A percentile compares a stretch with the other conserved stretches of the same genome.
Evolutionary conservation across 2,797 vertebrate species (phyloP).

Genomic region (Pyrocephalus nanus): DNA sequence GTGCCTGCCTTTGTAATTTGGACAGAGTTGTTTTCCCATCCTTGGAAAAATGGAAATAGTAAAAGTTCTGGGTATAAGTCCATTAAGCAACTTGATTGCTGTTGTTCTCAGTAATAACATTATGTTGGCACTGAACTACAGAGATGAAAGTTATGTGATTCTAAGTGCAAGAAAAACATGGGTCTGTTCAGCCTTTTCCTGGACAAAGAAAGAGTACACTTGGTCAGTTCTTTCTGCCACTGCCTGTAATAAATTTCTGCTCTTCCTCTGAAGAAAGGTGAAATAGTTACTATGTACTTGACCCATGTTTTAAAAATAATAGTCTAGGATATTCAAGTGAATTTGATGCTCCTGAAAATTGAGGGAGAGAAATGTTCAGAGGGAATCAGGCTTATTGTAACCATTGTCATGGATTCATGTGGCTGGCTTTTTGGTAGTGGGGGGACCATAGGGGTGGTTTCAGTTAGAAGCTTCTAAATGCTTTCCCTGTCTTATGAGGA

Average conservation of each 20-base stretch:
- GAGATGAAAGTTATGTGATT: not conserved
- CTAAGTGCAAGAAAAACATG: not conserved
- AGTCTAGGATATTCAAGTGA: not conserved
- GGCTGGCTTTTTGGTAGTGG: too few species aligned
- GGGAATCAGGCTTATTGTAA: not conserved
- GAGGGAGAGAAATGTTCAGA: not conserved
- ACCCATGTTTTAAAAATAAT: not conserved
- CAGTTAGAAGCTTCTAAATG: too few species aligned
- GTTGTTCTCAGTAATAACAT: slow-evolving; percentile 26
- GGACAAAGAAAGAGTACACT: not conserved
- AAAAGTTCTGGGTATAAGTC: slow-evolving; percentile 26
- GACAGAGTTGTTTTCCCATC: not conserved
- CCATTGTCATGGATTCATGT: too few species aligned
- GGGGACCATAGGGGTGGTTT: too few species aligned
- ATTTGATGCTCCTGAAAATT: not conserved
- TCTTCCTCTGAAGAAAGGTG: not conserved
- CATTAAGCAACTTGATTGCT: not conserved
- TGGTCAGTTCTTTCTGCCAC: not conserved
- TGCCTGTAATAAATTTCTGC: not conserved
- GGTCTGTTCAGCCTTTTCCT: not conserved
- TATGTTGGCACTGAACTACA: slow-evolving; percentile 24
- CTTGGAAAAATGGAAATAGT: slow-evolving; percentile 10
- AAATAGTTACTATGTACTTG: not conserved
- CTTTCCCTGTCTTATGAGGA: too few species aligned
- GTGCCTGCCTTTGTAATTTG: not conserved